Evolutionary conservation across 30 jellyfish, hydroid and myxozoan species (phyloP).

Genomic region (Turritopsis dohrnii): DNA sequence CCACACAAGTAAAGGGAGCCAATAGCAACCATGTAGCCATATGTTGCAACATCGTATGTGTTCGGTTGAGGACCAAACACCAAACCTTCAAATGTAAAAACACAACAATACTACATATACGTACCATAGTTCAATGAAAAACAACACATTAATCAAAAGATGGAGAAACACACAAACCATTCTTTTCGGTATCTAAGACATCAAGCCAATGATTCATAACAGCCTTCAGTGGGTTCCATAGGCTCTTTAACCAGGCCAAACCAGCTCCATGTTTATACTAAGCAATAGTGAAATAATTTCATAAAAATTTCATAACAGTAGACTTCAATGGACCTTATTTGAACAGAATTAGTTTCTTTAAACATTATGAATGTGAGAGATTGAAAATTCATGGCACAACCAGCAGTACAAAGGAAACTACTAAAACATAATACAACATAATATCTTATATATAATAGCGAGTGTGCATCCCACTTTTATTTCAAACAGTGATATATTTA

Average conservation of each 20-base stretch:
- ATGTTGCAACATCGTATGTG: slow-evolving; percentile 71
- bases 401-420: too few relatives aligned
- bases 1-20: slow-evolving; percentile 83
- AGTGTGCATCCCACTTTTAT: too few relatives aligned
- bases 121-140: slow-evolving; percentile 69
- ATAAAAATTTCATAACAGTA: too few relatives aligned
- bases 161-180: slow-evolving; percentile 20
- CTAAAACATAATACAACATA: too few relatives aligned
- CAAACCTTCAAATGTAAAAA: slow-evolving; percentile 68
- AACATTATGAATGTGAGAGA: too few relatives aligned
- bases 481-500: too few relatives aligned
- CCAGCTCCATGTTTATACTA: slow-evolving; percentile 74
- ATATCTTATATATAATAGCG: too few relatives aligned
- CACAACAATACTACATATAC: slow-evolving; percentile 76
- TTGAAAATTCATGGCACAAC: too few relatives aligned
- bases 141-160: not conserved
- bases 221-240: slow-evolving; percentile 75
- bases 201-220: slow-evolving; percentile 83
- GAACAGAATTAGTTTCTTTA: too few relatives aligned
- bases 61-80: slow-evolving; percentile 86
- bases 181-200: slow-evolving; percentile 61
- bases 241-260: slow-evolving; percentile 42
- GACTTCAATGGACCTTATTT: too few relatives aligned
- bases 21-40: slow-evolving; percentile 65
- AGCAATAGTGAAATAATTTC: not conserved